Conservation (phyloP, 2,888 invertebrate species). For the Chrysotoxum bicinctum region DNA sequence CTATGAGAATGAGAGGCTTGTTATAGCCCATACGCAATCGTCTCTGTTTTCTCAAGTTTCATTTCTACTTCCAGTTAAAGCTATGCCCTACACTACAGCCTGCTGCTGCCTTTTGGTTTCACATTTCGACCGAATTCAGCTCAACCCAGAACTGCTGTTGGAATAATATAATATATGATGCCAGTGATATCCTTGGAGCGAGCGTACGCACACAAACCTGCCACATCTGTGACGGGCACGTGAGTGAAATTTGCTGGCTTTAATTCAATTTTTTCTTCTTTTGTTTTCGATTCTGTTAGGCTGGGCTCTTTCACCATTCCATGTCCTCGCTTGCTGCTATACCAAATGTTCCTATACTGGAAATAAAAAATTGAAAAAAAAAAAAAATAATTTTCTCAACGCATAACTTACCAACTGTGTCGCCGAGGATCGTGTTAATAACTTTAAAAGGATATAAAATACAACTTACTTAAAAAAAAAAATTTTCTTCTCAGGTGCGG, state of each 20-base stretch:
- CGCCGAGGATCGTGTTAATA: slow-evolving; percentile 52
- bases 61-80: neutral
- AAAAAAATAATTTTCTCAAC: slow-evolving; percentile 13
- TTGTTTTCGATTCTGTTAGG: neutral
- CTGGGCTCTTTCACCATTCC: neutral
- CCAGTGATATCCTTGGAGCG: slow-evolving; percentile 47
- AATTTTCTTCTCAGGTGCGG: slow-evolving; percentile 37
- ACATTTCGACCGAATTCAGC: slow-evolving; percentile 34
- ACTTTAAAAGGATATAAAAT: slow-evolving; percentile 44
- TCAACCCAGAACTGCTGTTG: neutral
- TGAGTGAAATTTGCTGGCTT: slow-evolving; percentile 65
- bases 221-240: slow-evolving; percentile 67
- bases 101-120: slow-evolving; percentile 39
- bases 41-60: slow-evolving; percentile 30
- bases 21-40: slow-evolving; percentile 12
- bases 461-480: slow-evolving; percentile 2
- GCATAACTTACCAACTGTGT: slow-evolving; percentile 53
- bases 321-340: slow-evolving; percentile 44
- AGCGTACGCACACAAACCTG: slow-evolving; percentile 56
- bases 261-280: slow-evolving; percentile 46
- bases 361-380: slow-evolving; percentile 25
- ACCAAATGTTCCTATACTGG: slow-evolving; percentile 47
- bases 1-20: neutral
- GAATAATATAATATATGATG: slow-evolving; percentile 15
- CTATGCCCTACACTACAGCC: neutral